These are phyloP conservation scores for Torymus tubicola DNA, from an alignment of 2,888 invertebrate genomes.

Conservation along the genomic window DNA sequence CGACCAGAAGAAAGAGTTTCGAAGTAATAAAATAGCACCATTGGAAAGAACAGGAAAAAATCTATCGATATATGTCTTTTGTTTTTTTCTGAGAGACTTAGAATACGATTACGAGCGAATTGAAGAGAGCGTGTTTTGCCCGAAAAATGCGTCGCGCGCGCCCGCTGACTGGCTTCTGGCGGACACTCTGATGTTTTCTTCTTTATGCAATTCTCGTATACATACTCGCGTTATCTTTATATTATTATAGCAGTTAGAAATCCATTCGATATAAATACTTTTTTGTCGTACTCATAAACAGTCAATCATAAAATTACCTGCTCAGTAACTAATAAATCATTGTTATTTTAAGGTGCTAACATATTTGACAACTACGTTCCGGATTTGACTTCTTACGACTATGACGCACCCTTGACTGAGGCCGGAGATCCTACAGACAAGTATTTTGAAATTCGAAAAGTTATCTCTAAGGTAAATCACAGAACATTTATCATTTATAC, in stretches of 20 bases:
- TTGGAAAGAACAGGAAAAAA: too few species aligned
- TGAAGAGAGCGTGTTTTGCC: too few species aligned
- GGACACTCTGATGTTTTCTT: too few species aligned
- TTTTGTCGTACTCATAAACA: neutral
- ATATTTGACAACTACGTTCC: slow-evolving; percentile 78
- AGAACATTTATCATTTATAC: slow-evolving; percentile 1
- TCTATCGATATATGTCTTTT: too few species aligned
- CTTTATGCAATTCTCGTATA: too few species aligned
- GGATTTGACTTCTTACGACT: slow-evolving; percentile 92
- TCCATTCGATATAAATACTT: neutral
- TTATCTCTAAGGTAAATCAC: slow-evolving; percentile 78
- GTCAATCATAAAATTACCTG: slow-evolving; percentile 31
- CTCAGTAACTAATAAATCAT: slow-evolving; percentile 22
- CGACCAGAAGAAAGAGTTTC: too few species aligned
- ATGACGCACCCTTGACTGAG: slow-evolving; percentile 92
- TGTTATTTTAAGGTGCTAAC: slow-evolving; percentile 71
- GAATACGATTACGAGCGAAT: too few species aligned
- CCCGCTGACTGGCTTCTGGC: too few species aligned
- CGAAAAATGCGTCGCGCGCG: too few species aligned
- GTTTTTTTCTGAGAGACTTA: too few species aligned
- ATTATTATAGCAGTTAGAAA: neutral
- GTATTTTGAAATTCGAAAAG: slow-evolving; percentile 83
- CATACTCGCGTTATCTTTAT: too few species aligned
- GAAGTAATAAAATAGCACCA: too few species aligned
- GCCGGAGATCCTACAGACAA: slow-evolving; percentile 93